These are phyloP conservation scores for Drosophila algonquin DNA, from an alignment of 2,888 invertebrate genomes.

Conservation along the genomic window DNA sequence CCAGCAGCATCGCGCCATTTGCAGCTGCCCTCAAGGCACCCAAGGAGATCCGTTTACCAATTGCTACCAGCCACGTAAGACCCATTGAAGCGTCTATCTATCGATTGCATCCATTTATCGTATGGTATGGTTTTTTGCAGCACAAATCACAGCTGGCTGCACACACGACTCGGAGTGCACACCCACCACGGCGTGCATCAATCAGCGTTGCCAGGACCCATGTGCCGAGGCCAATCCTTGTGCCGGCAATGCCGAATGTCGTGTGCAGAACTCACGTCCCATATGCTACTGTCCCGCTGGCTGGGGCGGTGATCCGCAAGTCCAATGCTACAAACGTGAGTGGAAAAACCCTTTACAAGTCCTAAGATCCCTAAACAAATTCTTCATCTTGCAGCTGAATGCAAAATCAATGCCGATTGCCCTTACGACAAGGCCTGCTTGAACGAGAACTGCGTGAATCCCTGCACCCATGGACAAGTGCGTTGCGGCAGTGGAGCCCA, in stretches of 20 bases:
- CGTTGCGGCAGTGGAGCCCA: constrained; percentile 92
- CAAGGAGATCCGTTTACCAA: constrained; percentile 92
- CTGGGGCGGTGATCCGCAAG: constrained; percentile 94
- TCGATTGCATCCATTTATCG: too few species aligned
- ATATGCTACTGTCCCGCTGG: constrained; percentile 93
- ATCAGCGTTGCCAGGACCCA: constrained; percentile 91
- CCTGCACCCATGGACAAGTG: constrained; percentile 87
- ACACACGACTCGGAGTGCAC: constrained; percentile 90
- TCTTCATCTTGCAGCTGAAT: constrained; percentile 87
- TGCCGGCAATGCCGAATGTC: constrained; percentile 91
- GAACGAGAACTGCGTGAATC: constrained; percentile 91
- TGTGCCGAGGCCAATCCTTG: constrained; percentile 91
- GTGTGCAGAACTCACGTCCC: constrained; percentile 90
- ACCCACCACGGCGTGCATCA: constrained; percentile 91
- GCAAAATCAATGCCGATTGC: constrained; percentile 91
- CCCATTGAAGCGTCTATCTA: neutral
- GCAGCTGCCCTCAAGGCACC: constrained; percentile 89
- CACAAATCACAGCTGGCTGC: constrained; percentile 87
- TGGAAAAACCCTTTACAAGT: constrained; percentile 40
- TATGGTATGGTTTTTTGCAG: constrained; percentile 39
- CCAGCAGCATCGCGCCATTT: constrained; percentile 90
- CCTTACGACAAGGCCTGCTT: constrained; percentile 93
- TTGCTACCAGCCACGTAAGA: constrained; percentile 85
- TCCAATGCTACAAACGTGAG: constrained; percentile 94
- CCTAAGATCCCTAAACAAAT: neutral